Evolutionary conservation across 2,113 vertebrate genomes (phyloP), one percentile per base, ranked within the genome.

Genomic region (Mobula hypostoma): DNA sequence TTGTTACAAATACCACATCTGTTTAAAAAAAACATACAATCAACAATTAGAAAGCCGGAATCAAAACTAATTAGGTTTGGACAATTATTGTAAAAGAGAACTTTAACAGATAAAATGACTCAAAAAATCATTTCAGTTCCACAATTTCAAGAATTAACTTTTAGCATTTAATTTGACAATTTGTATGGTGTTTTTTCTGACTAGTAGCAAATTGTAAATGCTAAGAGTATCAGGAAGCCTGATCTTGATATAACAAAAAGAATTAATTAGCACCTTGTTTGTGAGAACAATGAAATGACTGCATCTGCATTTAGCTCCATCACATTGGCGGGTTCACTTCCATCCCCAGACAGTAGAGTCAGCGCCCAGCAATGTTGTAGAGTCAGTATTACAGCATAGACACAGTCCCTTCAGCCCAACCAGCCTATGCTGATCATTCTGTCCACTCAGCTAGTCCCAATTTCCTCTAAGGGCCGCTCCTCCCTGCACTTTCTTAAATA

Each of bases 1-100:
- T 63, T 24, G 83, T 9, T 87, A 48, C 27, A 87, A 87, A 85
- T 85, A 27, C 29, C 82, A 85, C 7, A 9, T 58, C 27, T 24
- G 56, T 27, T 0, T 48, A 82, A 87, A 27, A 6, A 3, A n/a
- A 87, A 63, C 83, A 85, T 58, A 29, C 27, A 15, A 58, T 58
- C 56, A 88, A 85, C 82, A 58, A 88, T 63, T 48, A 88, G 21
- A n/a, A 40, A 80, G 78, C 82, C 63, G 83, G 27, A 88, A n/a
- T 63, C 58, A 88, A 63, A 88, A 15, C 24, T 11, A n/a, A 58
- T 61, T n/a, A 88, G 85, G 0, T 32, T n/a, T 17, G 66, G 83
- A 61, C 61, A 88, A 9, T 27, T 63, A 12, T 56, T 32, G n/a
- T 1, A 90, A 32, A 68, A 68, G 15, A 87, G 56, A n/a, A 32